Percentiles rank a stretch among this genome's conserved stretches.
Evolutionary conservation across 2,888 invertebrate genomes (phyloP).

Genomic region (Eristalinus aeneus): DNA sequence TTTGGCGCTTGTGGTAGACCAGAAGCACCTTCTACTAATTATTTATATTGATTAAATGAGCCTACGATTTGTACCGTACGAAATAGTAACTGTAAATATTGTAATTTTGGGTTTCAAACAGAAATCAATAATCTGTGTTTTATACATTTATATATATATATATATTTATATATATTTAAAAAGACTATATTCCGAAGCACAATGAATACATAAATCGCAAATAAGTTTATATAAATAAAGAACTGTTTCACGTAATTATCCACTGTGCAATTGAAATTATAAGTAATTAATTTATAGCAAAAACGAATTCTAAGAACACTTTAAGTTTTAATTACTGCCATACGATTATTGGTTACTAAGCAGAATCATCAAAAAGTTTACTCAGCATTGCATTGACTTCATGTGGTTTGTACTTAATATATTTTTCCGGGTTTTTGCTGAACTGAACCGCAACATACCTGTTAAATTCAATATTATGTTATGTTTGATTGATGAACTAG

Average conservation of each 20-base stretch:
- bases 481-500: neutral
- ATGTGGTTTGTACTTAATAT: conserved; percentile 93
- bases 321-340: neutral
- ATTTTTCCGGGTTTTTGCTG: conserved; percentile 96
- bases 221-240: conserved; percentile 6
- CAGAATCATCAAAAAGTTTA: conserved; percentile 93
- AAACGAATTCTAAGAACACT: neutral
- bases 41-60: conserved; percentile 85
- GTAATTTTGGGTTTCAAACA: conserved; percentile 37
- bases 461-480: conserved; percentile 69
- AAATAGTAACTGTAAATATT: conserved; percentile 55
- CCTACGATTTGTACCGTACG: conserved; percentile 40
- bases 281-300: neutral
- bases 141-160: conserved; percentile 33
- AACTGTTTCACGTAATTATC: neutral
- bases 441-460: conserved; percentile 88
- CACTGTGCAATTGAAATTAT: neutral
- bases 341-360: conserved; percentile 71
- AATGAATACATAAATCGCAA: conserved; percentile 10
- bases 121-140: conserved; percentile 52
- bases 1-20: conserved; percentile 93
- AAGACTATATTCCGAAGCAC: conserved; percentile 3
- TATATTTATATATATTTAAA: conserved; percentile 2
- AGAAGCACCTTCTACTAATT: conserved; percentile 92
- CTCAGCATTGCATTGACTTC: conserved; percentile 92